phyloP scores from a whole-genome alignment of 1,140 invertebrate species.

The Araneus ventricosus region DNA sequence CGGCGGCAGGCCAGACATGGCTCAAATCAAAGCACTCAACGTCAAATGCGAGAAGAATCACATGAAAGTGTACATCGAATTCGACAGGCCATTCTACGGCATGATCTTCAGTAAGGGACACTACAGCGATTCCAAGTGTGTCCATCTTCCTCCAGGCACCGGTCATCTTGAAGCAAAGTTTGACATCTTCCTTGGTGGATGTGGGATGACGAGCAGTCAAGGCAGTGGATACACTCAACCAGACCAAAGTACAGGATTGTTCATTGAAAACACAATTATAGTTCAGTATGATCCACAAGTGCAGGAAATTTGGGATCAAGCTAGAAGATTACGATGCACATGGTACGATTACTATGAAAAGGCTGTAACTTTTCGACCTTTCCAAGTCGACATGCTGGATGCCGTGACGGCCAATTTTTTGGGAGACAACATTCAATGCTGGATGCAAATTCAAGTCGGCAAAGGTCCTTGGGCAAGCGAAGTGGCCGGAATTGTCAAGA shows the following conservation, averaged over 20 bases:
- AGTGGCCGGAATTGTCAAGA: constrained; percentile 95
- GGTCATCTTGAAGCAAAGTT: constrained; percentile 94
- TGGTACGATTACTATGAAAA: constrained; percentile 98
- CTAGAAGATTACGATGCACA: constrained; percentile 91
- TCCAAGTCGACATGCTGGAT: constrained; percentile 94
- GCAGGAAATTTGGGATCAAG: constrained; percentile 89
- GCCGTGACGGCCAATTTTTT: constrained; percentile 96
- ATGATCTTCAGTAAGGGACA: constrained; percentile 95
- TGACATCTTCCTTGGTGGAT: constrained; percentile 90
- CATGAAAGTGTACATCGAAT: constrained; percentile 92
- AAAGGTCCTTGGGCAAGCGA: constrained; percentile 97
- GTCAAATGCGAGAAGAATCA: constrained; percentile 97
- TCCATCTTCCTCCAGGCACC: constrained; percentile 93
- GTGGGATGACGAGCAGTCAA: constrained; percentile 81
- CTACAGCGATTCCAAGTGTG: constrained; percentile 94
- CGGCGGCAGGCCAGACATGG: constrained; percentile 74
- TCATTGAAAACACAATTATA: constrained; percentile 96
- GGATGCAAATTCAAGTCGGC: constrained; percentile 98
- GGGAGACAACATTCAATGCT: constrained; percentile 95
- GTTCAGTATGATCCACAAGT: constrained; percentile 97
- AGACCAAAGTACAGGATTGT: constrained; percentile 82
- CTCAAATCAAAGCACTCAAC: constrained; percentile 83
- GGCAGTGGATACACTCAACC: constrained; percentile 88
- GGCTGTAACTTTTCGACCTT: constrained; percentile 94
- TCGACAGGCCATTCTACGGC: constrained; percentile 96